Evolutionary conservation across 2,888 invertebrate genomes (phyloP).

Genomic region (Drosophila meridiana): DNA sequence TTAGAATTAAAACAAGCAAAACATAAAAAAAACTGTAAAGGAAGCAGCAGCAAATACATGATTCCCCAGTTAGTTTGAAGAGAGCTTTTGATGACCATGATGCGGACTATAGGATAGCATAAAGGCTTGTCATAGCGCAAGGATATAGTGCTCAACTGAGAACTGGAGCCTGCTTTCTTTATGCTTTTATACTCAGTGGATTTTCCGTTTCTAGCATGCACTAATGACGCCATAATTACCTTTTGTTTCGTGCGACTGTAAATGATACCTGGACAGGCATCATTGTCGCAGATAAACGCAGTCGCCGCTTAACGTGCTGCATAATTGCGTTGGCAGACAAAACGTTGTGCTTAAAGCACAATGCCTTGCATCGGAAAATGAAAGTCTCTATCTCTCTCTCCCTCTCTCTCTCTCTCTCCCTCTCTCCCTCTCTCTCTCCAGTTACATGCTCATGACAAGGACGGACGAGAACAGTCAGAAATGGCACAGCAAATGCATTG

Average conservation of each 20-base stretch:
- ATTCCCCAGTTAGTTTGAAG: neutral
- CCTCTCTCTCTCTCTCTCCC: neutral
- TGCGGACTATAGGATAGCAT: neutral
- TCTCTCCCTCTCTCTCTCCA: neutral
- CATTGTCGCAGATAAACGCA: slow-evolving; percentile 59
- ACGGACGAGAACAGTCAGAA: neutral
- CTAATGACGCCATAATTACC: slow-evolving; percentile 73
- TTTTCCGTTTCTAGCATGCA: slow-evolving; percentile 53
- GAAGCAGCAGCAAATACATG: neutral
- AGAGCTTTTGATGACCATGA: neutral
- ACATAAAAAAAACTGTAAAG: neutral
- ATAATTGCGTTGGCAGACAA: slow-evolving; percentile 60
- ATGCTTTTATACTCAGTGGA: slow-evolving; percentile 38
- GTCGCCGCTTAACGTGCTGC: slow-evolving; percentile 60
- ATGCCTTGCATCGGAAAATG: slow-evolving; percentile 28
- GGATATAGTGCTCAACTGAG: neutral
- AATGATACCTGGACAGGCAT: slow-evolving; percentile 56
- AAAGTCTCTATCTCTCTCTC: slow-evolving; percentile 39
- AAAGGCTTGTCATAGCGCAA: neutral
- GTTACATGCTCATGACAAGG: slow-evolving; percentile 30
- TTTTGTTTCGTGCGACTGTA: slow-evolving; percentile 57
- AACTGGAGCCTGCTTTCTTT: slow-evolving; percentile 1
- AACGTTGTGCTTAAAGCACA: slow-evolving; percentile 45
- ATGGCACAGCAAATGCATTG: slow-evolving; percentile 18
- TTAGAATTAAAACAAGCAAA: slow-evolving; percentile 25